Percentiles rank a stretch among this genome's conserved stretches.
Evolutionary conservation across 2,797 vertebrate genomes (phyloP).

Genomic region (Nasua narica): DNA sequence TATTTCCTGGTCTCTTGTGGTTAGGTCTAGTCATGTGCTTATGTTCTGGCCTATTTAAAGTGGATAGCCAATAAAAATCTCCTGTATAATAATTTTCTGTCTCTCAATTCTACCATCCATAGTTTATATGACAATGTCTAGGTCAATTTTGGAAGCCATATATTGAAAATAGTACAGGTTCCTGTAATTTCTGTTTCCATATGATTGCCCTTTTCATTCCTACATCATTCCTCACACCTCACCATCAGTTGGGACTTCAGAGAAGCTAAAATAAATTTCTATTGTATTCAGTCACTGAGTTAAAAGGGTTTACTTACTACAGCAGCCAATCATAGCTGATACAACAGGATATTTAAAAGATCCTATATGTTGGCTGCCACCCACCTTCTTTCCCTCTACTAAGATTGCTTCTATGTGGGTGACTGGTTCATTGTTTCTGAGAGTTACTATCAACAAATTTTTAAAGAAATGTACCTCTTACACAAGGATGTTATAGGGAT

Average conservation of each 20-base stretch:
- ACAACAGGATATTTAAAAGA: neutral
- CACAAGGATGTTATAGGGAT: neutral
- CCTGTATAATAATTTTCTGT: neutral
- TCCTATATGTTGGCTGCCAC: neutral
- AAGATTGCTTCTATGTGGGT: neutral
- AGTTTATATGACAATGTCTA: neutral
- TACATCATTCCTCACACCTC: neutral
- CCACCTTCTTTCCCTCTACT: neutral
- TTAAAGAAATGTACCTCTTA: constrained; percentile 27
- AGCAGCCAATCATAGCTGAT: neutral
- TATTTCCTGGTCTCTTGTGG: neutral
- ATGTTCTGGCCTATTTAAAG: neutral
- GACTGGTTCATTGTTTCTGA: neutral
- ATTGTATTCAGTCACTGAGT: neutral
- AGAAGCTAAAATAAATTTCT: neutral
- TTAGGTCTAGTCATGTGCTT: neutral
- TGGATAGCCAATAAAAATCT: neutral
- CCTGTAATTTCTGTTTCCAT: neutral
- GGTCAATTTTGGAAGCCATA: neutral
- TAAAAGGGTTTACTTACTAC: neutral
- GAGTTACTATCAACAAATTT: constrained; percentile 22
- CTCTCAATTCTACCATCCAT: neutral
- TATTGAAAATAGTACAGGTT: neutral
- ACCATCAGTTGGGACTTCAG: neutral
- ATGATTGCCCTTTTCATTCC: neutral